Evolutionary conservation across 1,140 invertebrate genomes (phyloP), one percentile per base, ranked within the genome.

Genomic region (Pogonognathellus flavescens): DNA sequence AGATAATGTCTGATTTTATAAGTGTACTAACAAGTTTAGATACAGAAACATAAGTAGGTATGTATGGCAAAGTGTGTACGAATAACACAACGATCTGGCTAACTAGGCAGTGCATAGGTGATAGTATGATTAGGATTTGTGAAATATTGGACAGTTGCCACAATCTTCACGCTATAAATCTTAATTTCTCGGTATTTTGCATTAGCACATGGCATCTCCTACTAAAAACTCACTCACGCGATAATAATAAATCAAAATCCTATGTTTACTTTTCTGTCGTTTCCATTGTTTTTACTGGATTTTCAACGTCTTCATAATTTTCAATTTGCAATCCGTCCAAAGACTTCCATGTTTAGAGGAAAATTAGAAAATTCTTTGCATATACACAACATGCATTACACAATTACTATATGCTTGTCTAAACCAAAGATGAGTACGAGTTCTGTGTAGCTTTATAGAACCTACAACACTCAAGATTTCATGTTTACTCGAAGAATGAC

Each of bases 231-330:
- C 80, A 49, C 81, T 82, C 81, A 82, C 81, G 81, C 81, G 57
- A 82, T 49, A 60, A 82, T 62, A 62, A 82, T 60, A 82, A 59
- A 62, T 82, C 81, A 82, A 82, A 59, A 60, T 60, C 49, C 20
- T 60, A 16, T 82, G 57, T 82, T 82, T 82, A 82, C 81, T 82
- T 62, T 82, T 59, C 22, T 81, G 50, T 53, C 50, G 22, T 81
- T 81, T 57, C 53, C 16, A 59, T 82, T 82, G 81, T 82, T 82
- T 82, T 62, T 60, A 41, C 53, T 62, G 55, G 50, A 53, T 31
- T 82, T 82, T 82, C 81, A 82, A 82, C 57, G 81, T 82, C 81
- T 82, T 82, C 57, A 82, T 82, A 82, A 82, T 82, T 82, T 82
- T 82, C 81, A 82, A 82, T 82, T 82, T 82, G 81, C 81, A 82